phyloP scores from a whole-genome alignment of 2,113 vertebrate genomes.

The Sylvilagus bachmani region DNA sequence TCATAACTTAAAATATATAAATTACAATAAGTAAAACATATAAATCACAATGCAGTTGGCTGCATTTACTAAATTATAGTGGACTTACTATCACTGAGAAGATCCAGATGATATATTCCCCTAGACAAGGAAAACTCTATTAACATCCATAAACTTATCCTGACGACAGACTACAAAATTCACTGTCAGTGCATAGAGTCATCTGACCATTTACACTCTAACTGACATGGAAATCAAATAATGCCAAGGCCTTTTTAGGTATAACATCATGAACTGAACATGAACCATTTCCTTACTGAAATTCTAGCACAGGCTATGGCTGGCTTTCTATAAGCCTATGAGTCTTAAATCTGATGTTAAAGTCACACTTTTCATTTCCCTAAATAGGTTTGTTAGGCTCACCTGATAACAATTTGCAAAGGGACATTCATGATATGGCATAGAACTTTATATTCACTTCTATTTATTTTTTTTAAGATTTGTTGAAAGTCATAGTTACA shows the following conservation, averaged over 20 bases:
- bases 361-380: background rate
- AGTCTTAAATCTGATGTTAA: background rate
- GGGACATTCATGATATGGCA: background rate
- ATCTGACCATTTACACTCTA: background rate
- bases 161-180: background rate
- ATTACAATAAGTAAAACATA: background rate
- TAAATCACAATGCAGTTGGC: background rate
- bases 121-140: slow-evolving; percentile 27
- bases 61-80: slow-evolving; percentile 13
- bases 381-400: background rate
- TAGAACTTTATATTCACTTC: background rate
- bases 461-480: no score
- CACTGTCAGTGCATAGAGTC: background rate
- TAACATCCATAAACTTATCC: background rate
- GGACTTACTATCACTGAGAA: background rate
- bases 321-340: background rate
- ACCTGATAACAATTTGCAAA: background rate
- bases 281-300: background rate
- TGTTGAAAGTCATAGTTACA: no score
- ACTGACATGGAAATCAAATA: slow-evolving; percentile 26
- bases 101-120: background rate
- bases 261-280: background rate
- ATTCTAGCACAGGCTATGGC: background rate
- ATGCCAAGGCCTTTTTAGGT: background rate
- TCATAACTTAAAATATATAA: background rate